Evolutionary conservation across 2,888 invertebrate species (phyloP), one percentile per base, ranked within the genome.

Genomic region (Agrotis exclamationis): DNA sequence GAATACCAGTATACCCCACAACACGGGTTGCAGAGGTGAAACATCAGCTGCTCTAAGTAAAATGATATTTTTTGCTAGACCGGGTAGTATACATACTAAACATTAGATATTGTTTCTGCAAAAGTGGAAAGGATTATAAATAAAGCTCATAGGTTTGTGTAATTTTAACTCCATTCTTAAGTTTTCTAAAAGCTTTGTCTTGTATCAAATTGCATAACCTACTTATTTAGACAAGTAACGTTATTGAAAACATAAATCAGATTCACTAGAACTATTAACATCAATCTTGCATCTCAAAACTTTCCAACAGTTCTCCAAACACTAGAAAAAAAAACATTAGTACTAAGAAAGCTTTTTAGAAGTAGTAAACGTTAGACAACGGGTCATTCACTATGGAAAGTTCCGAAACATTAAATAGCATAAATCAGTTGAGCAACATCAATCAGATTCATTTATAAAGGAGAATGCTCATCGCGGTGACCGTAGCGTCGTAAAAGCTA

Each of bases 401-500:
- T 81, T 84, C 72, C 75, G 54, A 80, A 84, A 80, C 78, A 68
- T 73, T 68, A 65, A 11, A 67, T 68, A 45, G 39, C 33, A 73
- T 80, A 76, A 83, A 79, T 79, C 70, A 62, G 50, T 70, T 39
- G 53, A 73, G 69, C 63, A 63, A 57, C 62, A 80, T 74, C 68
- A 82, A 82, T 80, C 63, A 71, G 69, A 70, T 57, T 79, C 68
- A 60, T 83, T 76, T 79, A 74, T 76, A 76, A 70, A 47, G 53
- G 56, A 56, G 65, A 57, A 47, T 53, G 77, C 45, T 70, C 48
- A 48, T 48, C 67, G 70, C 58, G 67, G 71, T 84, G 72, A 76
- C 80, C 79, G 78, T 58, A 76, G 53, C 69, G 24, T 82, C 82
- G 84, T 83, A 82, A 83, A 79, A 71, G 68, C 74, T 84, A 85